Base-by-base conservation (phyloP, 2,888 invertebrate genomes). In the Nineta flava region DNA sequence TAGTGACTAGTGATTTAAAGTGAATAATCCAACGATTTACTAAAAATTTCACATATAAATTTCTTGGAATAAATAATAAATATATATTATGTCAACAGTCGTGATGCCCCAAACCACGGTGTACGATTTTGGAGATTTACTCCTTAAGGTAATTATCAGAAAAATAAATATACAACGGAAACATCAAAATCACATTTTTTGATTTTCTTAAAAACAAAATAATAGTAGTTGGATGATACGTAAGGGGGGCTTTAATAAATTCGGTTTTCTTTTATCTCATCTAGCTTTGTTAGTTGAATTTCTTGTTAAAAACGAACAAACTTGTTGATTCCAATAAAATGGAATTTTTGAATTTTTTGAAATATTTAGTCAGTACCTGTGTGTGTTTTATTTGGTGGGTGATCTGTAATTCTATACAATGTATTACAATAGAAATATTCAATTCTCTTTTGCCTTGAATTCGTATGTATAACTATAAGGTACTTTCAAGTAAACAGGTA, bases 41-140 rank as follows among this genome's bases (percentile, higher is more conserved):
- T 47, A 31, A 47, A 15, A 49, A 31, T 52, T 50, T 45, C 44
- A 46, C 40, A 41, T 47, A 38, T 50, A 51, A 49, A 55, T 56
- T 69, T 26, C 26, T 26, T 26, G 26, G 26, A 26, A 26, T 26
- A 26, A 75, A 67, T 65, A 83, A 83, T 50, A 52, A n/a, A n/a
- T n/a, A 48, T 55, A 56, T 70, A 75, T 67, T 65, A 83, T 83
- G 83, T 83, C 83, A 71, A 81, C 83, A 60, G 82, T 81, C 67
- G 81, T 83, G 69, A 82, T 83, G 82, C 77, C 79, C 70, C 77
- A 76, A 70, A 75, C 77, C 70, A 76, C 81, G 64, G 75, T 80
- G 73, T 82, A 79, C 71, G 82, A 82, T 63, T 80, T 82, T 72
- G 79, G 77, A 73, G 82, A 83, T 68, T 75, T 78, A 69, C 71